Evolutionary conservation across 2,113 vertebrate genomes (phyloP).

Genomic region (Oriolus oriolus): DNA sequence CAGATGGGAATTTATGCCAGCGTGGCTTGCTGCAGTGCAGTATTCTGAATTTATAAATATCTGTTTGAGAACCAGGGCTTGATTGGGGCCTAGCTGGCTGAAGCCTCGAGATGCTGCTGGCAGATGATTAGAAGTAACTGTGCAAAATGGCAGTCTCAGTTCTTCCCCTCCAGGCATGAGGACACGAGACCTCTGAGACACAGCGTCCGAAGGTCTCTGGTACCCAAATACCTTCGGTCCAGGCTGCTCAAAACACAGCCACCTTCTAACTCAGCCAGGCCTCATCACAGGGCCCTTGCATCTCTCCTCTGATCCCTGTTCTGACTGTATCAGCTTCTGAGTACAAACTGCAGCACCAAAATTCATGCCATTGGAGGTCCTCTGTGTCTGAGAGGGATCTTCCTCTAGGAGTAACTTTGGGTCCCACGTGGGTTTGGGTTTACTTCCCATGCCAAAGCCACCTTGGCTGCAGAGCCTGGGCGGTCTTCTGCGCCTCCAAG

Average conservation of each 20-base stretch:
- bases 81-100: slow-evolving; percentile 9
- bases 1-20: slow-evolving; percentile 25
- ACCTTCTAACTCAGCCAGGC: background rate
- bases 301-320: background rate
- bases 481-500: background rate
- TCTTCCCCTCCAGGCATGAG: background rate
- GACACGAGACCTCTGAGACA: background rate
- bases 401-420: background rate
- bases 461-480: background rate
- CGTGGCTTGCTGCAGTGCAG: background rate
- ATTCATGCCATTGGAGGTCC: background rate
- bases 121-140: background rate
- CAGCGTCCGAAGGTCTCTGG: background rate
- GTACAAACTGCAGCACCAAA: background rate
- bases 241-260: background rate
- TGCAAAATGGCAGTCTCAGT: background rate
- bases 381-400: background rate
- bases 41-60: slow-evolving; percentile 35
- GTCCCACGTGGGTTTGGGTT: background rate
- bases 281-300: background rate
- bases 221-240: background rate
- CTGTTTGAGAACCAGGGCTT: slow-evolving; percentile 8
- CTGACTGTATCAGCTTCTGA: background rate
- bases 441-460: background rate
- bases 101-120: background rate